phyloP scores from a whole-genome alignment of 2,113 vertebrate genomes.

The Engraulis encrasicolus region DNA sequence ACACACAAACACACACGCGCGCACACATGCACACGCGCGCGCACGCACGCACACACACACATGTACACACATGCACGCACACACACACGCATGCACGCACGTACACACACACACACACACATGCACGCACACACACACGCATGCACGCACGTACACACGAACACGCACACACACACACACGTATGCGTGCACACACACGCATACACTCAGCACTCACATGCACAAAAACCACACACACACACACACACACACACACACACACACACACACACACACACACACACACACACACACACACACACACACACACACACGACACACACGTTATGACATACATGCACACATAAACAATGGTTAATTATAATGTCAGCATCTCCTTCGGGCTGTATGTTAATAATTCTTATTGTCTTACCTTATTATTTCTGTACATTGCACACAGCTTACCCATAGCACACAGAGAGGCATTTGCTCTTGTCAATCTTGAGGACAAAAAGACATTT shows the following conservation, averaged over 20 bases:
- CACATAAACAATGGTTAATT: slow-evolving; percentile 45
- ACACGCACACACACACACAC: slow-evolving; percentile 44
- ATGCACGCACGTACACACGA: slow-evolving; percentile 34
- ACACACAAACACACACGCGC: slow-evolving; percentile 14
- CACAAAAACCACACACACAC: slow-evolving; percentile 33
- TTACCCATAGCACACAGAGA: slow-evolving; percentile 66
- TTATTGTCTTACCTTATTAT: slow-evolving; percentile 72
- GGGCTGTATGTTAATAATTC: slow-evolving; percentile 63
- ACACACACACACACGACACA: slow-evolving; percentile 39
- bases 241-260: slow-evolving; percentile 46
- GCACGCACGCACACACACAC: slow-evolving; percentile 30
- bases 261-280: slow-evolving; percentile 22
- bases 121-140: too few species aligned
- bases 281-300: slow-evolving; percentile 16
- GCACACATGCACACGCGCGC: slow-evolving; percentile 17
- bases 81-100: too few species aligned
- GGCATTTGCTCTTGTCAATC: slow-evolving; percentile 51
- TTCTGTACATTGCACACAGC: slow-evolving; percentile 62
- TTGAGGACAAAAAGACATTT: background rate
- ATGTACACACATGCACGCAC: background rate
- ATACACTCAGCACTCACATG: too few species aligned
- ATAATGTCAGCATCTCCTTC: slow-evolving; percentile 71
- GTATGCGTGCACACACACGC: too few species aligned
- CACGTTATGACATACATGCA: slow-evolving; percentile 41
- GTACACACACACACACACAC: too few species aligned